Evolutionary conservation across 2,797 vertebrate genomes (phyloP), one percentile per base, ranked within the genome.

Genomic region (Myotis findleyi): DNA sequence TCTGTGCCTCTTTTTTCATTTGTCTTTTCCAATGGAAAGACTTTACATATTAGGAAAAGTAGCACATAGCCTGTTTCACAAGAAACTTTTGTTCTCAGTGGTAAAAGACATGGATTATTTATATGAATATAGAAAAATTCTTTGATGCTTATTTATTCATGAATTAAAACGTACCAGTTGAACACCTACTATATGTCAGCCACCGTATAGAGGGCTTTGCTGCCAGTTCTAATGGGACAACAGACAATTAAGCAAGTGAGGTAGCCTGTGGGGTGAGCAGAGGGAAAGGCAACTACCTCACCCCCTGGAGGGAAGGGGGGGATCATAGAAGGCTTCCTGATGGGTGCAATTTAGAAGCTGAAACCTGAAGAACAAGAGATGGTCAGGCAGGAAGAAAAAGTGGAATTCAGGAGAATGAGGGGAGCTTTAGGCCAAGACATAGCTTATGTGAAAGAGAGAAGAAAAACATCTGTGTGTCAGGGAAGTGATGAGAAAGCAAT

Each of bases 371-470:
- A 71, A 6, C 11, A 47, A 57, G 18, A 38, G 21, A n/a, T 11
- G 3, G 51, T 49, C 10, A 30, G 51, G 38, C n/a, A 27, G 49
- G 53, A 83, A 41, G 33, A 2, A 20, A 7, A 44, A 6, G 7
- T 11, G 20, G 38, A 21, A 2, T 0, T 2, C 11, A 13, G 38
- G 27, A 64, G 38, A 2, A 2, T 0, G 21, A 41, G 10, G 10
- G 7, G 2, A 4, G 41, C 41, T 55, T 38, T 36, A 44, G 6
- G 69, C 9, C 7, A 44, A 44, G 64, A 76, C 16, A 21, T 11
- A 41, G 25, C 38, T 69, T 16, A 0, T 41, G 69, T 23, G 38
- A 82, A 69, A 44, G 64, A 80, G 17, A 72, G 68, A 44, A 27
- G 76, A n/a, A 76, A 64, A 33, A 33, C 17, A 21, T n/a, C 21